Base-by-base conservation (phyloP, 1,140 invertebrate species). In the Drusus annulatus region DNA sequence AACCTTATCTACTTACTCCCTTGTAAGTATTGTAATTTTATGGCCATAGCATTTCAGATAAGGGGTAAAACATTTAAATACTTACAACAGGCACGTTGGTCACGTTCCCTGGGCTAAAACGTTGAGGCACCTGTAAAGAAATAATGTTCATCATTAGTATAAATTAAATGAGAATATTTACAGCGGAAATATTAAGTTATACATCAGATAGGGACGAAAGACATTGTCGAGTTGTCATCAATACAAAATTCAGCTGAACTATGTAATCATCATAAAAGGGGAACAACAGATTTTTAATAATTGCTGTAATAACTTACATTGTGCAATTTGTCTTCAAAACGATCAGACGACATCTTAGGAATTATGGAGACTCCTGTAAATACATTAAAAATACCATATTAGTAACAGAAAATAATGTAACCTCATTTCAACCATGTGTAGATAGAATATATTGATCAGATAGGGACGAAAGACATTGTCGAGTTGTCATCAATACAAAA, bases 401-500 rank as follows among this genome's bases (percentile, higher is more conserved):
- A 45, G 10, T 45, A 45, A 45, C 10, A 13, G 36, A 45, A 13
- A 45, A 45, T 45, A 45, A 45, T 45, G 36, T 1, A 13, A 45
- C 10, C 10, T 13, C 10, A 17, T 60, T 19, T 60, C 13, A 23
- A 23, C 7, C 10, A 21, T 23, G 17, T 5, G 10, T 7, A 60
- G 2, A 0, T 60, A 8, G 15, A 23, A 21, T 4, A 23, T 21
- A 21, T 17, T 17, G 36, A 45, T 82, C 81, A 82, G 81, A 80
- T 82, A 82, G 81, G 81, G 68, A 74, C 78, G 81, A 82, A 82
- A 82, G 81, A 82, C 81, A 82, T 79, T 80, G 62, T 80, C 80
- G 31, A 45, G 31, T 69, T 80, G 81, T 82, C 81, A 77, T 28
- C 81, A 82, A 78, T 76, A 73, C 68, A 69, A 52, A 73, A 76